Percentiles rank a stretch among this genome's conserved stretches.
Evolutionary conservation across 1,140 invertebrate species (phyloP).

Genomic region (Drosophila lacertosa): DNA sequence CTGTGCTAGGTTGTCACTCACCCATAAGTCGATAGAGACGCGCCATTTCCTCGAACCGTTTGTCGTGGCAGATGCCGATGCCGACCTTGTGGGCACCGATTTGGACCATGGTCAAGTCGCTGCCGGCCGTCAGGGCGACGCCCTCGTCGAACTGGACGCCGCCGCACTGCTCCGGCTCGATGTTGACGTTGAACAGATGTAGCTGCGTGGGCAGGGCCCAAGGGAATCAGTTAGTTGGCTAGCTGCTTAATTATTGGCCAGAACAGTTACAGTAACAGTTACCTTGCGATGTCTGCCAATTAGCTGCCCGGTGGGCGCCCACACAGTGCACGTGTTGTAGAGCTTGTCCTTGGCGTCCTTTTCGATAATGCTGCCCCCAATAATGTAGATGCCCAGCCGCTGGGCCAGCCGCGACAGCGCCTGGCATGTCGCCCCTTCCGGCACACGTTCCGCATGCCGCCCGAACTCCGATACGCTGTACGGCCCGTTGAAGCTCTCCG

Average conservation of each 20-base stretch:
- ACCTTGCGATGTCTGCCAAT: constrained; percentile 90
- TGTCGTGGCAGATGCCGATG: constrained; percentile 97
- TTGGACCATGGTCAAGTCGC: constrained; percentile 90
- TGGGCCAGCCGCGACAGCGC: constrained; percentile 90
- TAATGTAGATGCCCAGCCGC: constrained; percentile 91
- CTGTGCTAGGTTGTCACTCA: constrained; percentile 14
- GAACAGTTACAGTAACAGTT: constrained; percentile 85
- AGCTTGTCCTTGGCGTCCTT: constrained; percentile 85
- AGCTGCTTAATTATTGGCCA: neutral
- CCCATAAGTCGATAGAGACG: constrained; percentile 89
- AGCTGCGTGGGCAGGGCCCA: constrained; percentile 84
- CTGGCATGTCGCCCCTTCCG: constrained; percentile 89
- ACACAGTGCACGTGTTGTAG: constrained; percentile 96
- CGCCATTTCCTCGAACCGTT: constrained; percentile 95
- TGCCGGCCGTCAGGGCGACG: constrained; percentile 90
- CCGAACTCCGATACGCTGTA: constrained; percentile 91
- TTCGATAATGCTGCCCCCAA: constrained; percentile 96
- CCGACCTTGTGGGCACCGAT: constrained; percentile 91
- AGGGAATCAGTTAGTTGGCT: neutral
- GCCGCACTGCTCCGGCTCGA: constrained; percentile 87
- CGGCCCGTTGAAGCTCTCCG: constrained; percentile 97
- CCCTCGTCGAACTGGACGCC: constrained; percentile 97
- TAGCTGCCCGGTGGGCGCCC: constrained; percentile 91
- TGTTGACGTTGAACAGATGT: constrained; percentile 97
- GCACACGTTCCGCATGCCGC: constrained; percentile 94